Evolutionary conservation across 2,113 vertebrate species (phyloP), one percentile per base, ranked within the genome.

Genomic region (Columba janthina): DNA sequence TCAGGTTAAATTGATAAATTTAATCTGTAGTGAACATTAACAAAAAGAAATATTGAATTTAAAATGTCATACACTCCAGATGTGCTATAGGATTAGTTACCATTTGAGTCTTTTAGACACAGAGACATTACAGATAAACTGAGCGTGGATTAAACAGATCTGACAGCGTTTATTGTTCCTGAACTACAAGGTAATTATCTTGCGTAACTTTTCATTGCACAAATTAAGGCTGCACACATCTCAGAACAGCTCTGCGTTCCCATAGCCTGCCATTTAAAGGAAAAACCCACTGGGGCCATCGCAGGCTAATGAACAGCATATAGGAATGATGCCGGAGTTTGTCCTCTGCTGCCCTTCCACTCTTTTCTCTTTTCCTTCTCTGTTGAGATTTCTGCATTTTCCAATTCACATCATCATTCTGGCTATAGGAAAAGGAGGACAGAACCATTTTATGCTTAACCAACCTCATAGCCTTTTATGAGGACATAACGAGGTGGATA

Each of bases 121-220:
- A 86, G 81, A 87, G 60, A 93, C 29, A 75, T 92, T 64, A 89
- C 19, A 4, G 61, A 89, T 90, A 91, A 97, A 86, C 28, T 0
- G 2, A 78, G 91, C 42, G 4, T 64, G 57, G 54, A 66, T 51
- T 44, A 53, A 95, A 72, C 34, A 92, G 75, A 85, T 92, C 72
- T 93, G 96, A 96, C 91, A 95, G 70, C 4, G 1, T 90, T 96
- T 89, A 79, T 60, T 97, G 93, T 94, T 61, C 15, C 86, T 96
- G 85, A 83, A 89, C 51, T 56, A 73, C 89, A 93, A 93, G 84
- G 95, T 94, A 96, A 96, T 97, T 97, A 96, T 87, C 91, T 84
- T 87, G 56, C 7, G 9, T 86, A 90, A 90, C 69, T 96, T 95
- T 83, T 79, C 77, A 65, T 20, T 78, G 88, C 90, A 95, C 86